Base-by-base conservation (phyloP, 2,888 invertebrate species). In the Aphelenchoides bicaudatus region DNA sequence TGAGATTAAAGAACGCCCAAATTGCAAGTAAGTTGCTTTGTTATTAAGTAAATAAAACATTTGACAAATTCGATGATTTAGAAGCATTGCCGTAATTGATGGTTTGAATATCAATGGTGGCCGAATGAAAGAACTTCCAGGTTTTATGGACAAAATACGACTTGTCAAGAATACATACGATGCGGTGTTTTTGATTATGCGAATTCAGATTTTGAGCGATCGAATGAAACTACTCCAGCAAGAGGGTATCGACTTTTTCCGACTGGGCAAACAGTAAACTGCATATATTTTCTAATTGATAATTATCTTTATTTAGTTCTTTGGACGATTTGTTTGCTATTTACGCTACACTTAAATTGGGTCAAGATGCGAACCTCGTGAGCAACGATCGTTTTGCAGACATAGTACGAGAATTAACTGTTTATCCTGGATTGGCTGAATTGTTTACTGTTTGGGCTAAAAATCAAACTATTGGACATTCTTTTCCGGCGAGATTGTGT, bases 401-500 rank as follows among this genome's bases (percentile, higher is more conserved):
- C 28, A 21, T 43, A 19, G 16, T 43, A 6, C 8, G 10, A 10
- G 43, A 43, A n/a, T n/a, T 49, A 19, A 31, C 10, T 6, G n/a
- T 6, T 43, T 47, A n/a, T 43, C 49, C 16, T n/a, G 19, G 16
- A 8, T 30, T 49, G 10, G 31, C 49, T 19, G 16, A 50, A 39
- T n/a, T 31, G 49, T 50, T 47, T 47, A 49, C 8, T 19, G 46
- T 49, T 49, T 43, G 43, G 43, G 23, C n/a, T 10, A 43, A 21
- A 25, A 43, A 43, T 25, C 43, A 25, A 43, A 16, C n/a, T 34
- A 34, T 13, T 16, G 34, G 34, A 16, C 13, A 34, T 34, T 34
- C 13, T 16, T 13, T 34, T 16, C 34, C 13, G 16, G 13, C 16
- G 34, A 13, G 16, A 34, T 13, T 16, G 13, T 13, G 16, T 25